These are phyloP conservation scores for Crossoptilon crossoptilon DNA, from an alignment of 2,797 vertebrate species.

Conservation along the genomic window DNA sequence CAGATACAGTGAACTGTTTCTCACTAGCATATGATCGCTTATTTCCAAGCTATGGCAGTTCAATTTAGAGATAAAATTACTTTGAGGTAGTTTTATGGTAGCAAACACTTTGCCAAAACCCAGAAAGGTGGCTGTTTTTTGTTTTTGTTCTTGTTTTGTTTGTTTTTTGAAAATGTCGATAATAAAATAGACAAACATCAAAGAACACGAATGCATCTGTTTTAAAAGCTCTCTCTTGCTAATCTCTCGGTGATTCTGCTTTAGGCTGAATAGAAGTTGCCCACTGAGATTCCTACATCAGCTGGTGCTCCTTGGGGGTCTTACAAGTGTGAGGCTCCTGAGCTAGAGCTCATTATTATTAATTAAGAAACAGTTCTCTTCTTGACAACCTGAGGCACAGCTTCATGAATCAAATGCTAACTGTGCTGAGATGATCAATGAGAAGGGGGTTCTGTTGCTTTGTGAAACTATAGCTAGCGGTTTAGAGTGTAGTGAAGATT, in stretches of 20 bases:
- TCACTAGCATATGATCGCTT: not conserved
- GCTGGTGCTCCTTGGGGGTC: not conserved
- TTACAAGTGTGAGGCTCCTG: not conserved
- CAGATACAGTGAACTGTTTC: not conserved
- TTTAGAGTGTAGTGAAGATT: not conserved
- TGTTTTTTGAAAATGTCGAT: not conserved
- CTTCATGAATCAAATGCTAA: conserved; percentile 43
- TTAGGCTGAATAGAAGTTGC: not conserved
- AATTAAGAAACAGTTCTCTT: conserved; percentile 51
- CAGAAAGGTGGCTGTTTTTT: not conserved
- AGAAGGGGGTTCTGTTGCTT: not conserved
- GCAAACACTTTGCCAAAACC: not conserved
- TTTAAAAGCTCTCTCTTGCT: not conserved
- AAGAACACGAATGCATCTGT: not conserved
- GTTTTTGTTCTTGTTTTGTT: no score
- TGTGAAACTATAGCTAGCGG: not conserved
- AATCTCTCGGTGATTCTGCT: not conserved
- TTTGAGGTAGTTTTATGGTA: not conserved
- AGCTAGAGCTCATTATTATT: conserved; percentile 54
- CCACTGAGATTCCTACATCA: conserved; percentile 19
- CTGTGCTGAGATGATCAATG: conserved; percentile 42
- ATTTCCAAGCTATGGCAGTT: not conserved
- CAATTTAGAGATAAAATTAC: not conserved
- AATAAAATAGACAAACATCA: not conserved
- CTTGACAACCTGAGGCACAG: conserved; percentile 17